Conservation (phyloP, 2,797 vertebrate species). For the Platyrinchus mystaceus region DNA sequence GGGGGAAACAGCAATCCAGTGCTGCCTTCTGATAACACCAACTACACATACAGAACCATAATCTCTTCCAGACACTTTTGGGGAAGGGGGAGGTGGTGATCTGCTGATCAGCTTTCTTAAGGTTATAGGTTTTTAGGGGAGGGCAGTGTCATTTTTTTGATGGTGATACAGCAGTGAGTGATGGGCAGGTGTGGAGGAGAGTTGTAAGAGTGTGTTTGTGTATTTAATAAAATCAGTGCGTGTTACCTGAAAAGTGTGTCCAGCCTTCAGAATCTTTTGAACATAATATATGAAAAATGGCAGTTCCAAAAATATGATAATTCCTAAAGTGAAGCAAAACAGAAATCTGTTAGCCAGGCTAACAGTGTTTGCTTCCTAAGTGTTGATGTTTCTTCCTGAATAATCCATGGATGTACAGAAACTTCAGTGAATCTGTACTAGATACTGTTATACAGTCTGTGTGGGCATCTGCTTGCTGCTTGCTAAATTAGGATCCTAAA, state of each 20-base stretch:
- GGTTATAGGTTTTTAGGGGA: background rate
- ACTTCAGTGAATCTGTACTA: background rate
- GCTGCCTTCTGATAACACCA: background rate
- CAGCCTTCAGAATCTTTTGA: background rate
- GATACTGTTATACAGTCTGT: background rate
- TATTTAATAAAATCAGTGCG: background rate
- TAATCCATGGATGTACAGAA: background rate
- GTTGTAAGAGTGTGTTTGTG: rapidly evolving
- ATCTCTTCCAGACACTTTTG: background rate
- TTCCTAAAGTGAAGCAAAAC: background rate
- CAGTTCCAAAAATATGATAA: background rate
- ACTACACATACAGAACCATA: background rate
- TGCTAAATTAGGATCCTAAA: background rate
- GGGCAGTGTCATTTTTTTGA: background rate
- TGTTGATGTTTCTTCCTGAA: background rate
- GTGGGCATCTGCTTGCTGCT: background rate
- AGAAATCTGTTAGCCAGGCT: background rate
- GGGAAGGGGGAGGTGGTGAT: background rate
- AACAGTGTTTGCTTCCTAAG: background rate
- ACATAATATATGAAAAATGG: background rate
- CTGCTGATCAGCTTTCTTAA: background rate
- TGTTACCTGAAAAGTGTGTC: background rate
- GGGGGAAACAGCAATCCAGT: background rate
- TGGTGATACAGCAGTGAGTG: background rate
- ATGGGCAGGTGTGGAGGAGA: background rate